Percentiles rank a stretch among this genome's conserved stretches.
These are phyloP conservation scores for Drosophila biarmipes DNA, from an alignment of 1,140 invertebrate genomes.

Conservation along the genomic window DNA sequence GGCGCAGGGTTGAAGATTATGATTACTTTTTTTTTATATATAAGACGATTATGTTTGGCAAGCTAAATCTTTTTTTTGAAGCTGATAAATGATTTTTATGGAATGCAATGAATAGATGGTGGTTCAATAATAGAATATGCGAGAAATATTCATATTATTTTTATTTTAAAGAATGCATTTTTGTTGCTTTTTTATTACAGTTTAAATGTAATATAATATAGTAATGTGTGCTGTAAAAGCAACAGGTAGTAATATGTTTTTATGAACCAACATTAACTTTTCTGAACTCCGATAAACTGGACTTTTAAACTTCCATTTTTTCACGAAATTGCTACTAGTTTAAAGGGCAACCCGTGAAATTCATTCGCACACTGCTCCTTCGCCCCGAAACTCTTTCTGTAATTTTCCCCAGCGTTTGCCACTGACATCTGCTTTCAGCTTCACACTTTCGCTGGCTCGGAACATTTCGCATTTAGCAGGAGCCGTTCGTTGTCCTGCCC, in stretches of 20 bases:
- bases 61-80: too few species aligned
- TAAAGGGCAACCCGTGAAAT: slow-evolving; percentile 10
- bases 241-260: too few species aligned
- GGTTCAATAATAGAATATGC: too few species aligned
- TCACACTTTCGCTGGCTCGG: slow-evolving; percentile 52
- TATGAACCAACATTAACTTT: background rate
- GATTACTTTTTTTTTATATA: background rate
- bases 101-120: too few species aligned
- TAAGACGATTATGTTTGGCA: background rate
- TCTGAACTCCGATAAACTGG: too few species aligned
- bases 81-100: too few species aligned
- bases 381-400: slow-evolving; percentile 11
- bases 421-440: slow-evolving; percentile 57
- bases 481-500: slow-evolving; percentile 55
- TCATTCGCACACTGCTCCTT: slow-evolving; percentile 7
- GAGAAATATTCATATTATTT: too few species aligned
- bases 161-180: too few species aligned
- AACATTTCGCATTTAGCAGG: slow-evolving; percentile 60
- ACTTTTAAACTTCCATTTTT: background rate
- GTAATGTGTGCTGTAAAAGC: too few species aligned
- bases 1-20: background rate
- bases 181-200: too few species aligned
- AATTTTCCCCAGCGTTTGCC: slow-evolving; percentile 9
- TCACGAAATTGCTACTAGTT: background rate
- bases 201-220: too few species aligned